These are phyloP conservation scores for Cyanistes caeruleus DNA, from an alignment of 2,113 vertebrate genomes.

Conservation along the genomic window DNA sequence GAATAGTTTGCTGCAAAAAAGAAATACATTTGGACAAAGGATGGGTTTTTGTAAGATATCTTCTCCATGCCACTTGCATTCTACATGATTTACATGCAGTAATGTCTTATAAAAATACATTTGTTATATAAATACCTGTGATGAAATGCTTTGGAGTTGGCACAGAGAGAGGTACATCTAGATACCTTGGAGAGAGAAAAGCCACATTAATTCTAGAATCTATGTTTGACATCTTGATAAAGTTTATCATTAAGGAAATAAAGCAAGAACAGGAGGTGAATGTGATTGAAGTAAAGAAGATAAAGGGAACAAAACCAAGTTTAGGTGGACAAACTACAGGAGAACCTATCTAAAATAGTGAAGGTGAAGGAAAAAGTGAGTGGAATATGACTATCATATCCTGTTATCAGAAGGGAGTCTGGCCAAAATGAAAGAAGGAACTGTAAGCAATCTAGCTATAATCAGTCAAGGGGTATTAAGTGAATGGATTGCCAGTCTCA, in stretches of 20 bases:
- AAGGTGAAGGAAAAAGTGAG: not conserved
- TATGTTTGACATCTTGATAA: not conserved
- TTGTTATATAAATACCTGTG: not conserved
- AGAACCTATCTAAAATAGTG: not conserved
- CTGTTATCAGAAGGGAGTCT: not conserved
- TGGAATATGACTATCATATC: not conserved
- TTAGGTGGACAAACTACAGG: not conserved
- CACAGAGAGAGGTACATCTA: not conserved
- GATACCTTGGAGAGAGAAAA: not conserved
- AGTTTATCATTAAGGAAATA: not conserved
- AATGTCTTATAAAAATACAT: not conserved
- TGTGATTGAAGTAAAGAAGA: not conserved
- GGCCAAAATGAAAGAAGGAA: not conserved
- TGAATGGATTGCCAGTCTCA: not conserved
- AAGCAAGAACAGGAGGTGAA: not conserved
- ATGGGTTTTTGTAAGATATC: rapidly evolving
- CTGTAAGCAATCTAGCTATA: not conserved
- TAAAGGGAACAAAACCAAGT: not conserved
- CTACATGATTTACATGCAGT: not conserved
- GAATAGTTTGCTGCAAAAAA: not conserved
- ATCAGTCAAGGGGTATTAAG: not conserved
- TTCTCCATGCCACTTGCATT: not conserved
- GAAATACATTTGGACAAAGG: not conserved
- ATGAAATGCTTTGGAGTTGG: not conserved
- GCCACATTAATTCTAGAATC: not conserved